Base-by-base conservation (phyloP, 1,140 invertebrate species). In the Tribolium castaneum region DNA sequence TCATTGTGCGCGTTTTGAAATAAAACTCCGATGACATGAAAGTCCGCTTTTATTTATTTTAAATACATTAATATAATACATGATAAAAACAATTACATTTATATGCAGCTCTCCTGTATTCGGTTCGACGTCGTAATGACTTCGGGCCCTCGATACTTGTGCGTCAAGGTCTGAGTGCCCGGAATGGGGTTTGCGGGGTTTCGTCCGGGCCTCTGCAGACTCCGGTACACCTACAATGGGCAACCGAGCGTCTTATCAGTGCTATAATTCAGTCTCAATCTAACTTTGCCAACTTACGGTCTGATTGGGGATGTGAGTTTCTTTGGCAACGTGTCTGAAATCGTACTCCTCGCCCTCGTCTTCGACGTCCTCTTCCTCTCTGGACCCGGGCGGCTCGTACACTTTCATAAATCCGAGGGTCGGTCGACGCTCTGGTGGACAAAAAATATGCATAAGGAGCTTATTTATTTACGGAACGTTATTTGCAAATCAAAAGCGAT, bases 41-140 rank as follows among this genome's bases (percentile, higher is more conserved):
- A 54, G 39, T 59, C 52, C 66, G 35, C 71, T 52, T 83, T 83
- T 82, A 80, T 82, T 78, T 80, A 78, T 62, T 84, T 84, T 83
- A 81, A 85, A 85, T 83, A 86, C 85, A 86, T 85, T 83, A 84
- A 86, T 85, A 86, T 86, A 84, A 79, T 87, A 87, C 84, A 86
- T 85, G 80, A 86, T 87, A 86, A 85, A 86, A 86, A 86, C 85
- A 86, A 82, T 83, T 83, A 84, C 81, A 83, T 77, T 92, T 94
- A 95, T 93, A 95, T 95, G 92, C 93, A 95, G 89, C 93, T 94
- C 89, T 95, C 93, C 87, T 95, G 94, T 87, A 95, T 94, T 82
- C 93, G 90, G 88, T 94, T 94, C 52, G 93, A 94, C 56, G 93
- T 93, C 80, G 94, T 94, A 77, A 95, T 93, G 70, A 95, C 92